These are phyloP conservation scores for Tapirus terrestris DNA, from an alignment of 2,113 vertebrate species.

Conservation along the genomic window DNA sequence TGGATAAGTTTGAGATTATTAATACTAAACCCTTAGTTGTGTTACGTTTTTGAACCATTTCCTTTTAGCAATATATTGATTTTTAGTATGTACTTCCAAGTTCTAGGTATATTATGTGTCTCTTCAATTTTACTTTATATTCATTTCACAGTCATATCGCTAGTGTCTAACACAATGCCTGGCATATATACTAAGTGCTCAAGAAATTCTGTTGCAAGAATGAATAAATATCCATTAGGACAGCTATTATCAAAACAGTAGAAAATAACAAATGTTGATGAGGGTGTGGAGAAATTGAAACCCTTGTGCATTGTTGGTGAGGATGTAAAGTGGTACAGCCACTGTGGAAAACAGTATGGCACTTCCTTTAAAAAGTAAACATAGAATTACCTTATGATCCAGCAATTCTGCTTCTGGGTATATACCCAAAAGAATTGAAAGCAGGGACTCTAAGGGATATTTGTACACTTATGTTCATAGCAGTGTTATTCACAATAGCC, in stretches of 20 bases:
- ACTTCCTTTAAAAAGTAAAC: slow-evolving; percentile 1
- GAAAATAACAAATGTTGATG: background rate
- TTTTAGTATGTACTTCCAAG: slow-evolving; percentile 14
- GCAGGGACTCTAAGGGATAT: background rate
- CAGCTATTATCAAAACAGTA: background rate
- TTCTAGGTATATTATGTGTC: background rate
- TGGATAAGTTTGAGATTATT: slow-evolving; percentile 23
- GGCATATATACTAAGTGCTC: background rate
- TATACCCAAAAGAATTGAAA: background rate
- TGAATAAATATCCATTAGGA: background rate
- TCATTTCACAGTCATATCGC: background rate
- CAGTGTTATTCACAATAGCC: background rate
- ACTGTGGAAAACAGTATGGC: background rate
- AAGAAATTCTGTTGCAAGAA: slow-evolving; percentile 40
- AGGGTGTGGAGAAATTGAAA: background rate
- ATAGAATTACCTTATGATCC: background rate
- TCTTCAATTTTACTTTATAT: slow-evolving; percentile 26
- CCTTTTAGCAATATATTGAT: background rate
- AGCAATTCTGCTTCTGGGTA: background rate
- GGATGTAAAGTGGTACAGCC: background rate
- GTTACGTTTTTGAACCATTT: background rate
- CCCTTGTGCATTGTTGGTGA: background rate
- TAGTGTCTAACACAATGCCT: background rate
- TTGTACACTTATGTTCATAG: background rate
- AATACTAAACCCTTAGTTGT: background rate